Conservation (phyloP, 2,888 invertebrate genomes). For the Anorthoa munda region DNA sequence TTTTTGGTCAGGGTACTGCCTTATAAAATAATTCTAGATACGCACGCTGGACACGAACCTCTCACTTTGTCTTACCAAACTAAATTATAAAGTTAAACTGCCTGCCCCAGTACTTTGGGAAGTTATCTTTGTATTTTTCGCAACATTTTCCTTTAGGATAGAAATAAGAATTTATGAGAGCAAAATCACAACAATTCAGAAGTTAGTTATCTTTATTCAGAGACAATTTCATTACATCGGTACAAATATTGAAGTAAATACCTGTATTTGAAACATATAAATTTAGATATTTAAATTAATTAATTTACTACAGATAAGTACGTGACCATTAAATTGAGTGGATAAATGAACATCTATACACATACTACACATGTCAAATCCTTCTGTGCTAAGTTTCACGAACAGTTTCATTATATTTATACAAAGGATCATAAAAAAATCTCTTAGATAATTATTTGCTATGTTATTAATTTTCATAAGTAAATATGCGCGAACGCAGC, state of each 20-base stretch:
- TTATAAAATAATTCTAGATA: slow-evolving; percentile 36
- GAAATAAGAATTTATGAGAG: slow-evolving; percentile 18
- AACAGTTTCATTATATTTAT: slow-evolving; percentile 59
- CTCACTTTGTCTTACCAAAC: slow-evolving; percentile 50
- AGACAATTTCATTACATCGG: slow-evolving; percentile 66
- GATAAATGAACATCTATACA: slow-evolving; percentile 68
- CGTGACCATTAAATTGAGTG: slow-evolving; percentile 60
- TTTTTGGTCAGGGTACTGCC: no score
- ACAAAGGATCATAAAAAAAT: slow-evolving; percentile 67
- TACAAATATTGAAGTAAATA: slow-evolving; percentile 68
- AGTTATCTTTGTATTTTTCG: slow-evolving; percentile 25
- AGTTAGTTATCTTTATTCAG: slow-evolving; percentile 69
- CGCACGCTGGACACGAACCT: slow-evolving; percentile 23
- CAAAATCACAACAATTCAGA: slow-evolving; percentile 45
- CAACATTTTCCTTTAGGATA: not conserved
- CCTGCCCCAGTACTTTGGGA: slow-evolving; percentile 12
- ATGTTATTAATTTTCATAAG: slow-evolving; percentile 41
- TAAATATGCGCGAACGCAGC: slow-evolving; percentile 41
- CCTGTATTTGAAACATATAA: slow-evolving; percentile 64
- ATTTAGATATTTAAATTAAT: slow-evolving; percentile 59
- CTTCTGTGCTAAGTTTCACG: slow-evolving; percentile 78
- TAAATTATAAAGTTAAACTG: slow-evolving; percentile 47
- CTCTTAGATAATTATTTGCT: slow-evolving; percentile 59
- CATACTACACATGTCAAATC: slow-evolving; percentile 82
- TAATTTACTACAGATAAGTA: slow-evolving; percentile 57